Evolutionary conservation across 2,888 invertebrate genomes (phyloP).

Genomic region (Diaprepes abbreviatus): DNA sequence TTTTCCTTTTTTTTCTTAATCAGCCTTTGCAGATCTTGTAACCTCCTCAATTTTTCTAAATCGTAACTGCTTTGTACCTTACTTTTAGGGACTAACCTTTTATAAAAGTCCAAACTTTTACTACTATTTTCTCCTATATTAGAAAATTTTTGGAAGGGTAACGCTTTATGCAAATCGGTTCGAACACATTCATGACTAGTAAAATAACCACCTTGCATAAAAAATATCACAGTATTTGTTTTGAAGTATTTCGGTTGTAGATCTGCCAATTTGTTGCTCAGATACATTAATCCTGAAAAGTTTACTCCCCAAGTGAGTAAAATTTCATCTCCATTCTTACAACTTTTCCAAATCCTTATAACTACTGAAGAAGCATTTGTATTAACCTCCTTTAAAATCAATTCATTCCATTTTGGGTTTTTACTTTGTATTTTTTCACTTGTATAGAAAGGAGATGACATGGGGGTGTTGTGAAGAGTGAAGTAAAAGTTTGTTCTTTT

Average conservation of each 20-base stretch:
- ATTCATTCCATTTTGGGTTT: constrained; percentile 85
- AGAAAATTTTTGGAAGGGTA: constrained; percentile 61
- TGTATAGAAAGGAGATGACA: constrained; percentile 88
- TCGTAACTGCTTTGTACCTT: constrained; percentile 83
- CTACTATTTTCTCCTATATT: constrained; percentile 60
- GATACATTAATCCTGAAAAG: constrained; percentile 85
- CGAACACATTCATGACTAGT: constrained; percentile 71
- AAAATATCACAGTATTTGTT: constrained; percentile 84
- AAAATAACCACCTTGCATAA: constrained; percentile 90
- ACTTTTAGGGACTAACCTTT: constrained; percentile 69
- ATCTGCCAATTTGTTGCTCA: constrained; percentile 77
- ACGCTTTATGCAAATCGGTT: constrained; percentile 59
- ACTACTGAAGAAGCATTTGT: constrained; percentile 68
- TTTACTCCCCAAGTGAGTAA: constrained; percentile 88
- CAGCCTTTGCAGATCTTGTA: constrained; percentile 80
- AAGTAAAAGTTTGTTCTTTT: constrained; percentile 78
- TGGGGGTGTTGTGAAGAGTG: constrained; percentile 83
- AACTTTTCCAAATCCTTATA: constrained; percentile 68
- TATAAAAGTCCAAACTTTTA: constrained; percentile 59
- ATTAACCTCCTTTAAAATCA: constrained; percentile 73
- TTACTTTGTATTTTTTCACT: constrained; percentile 81
- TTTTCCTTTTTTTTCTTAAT: constrained; percentile 79
- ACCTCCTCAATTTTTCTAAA: constrained; percentile 77
- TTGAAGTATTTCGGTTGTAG: constrained; percentile 78
- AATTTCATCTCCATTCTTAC: constrained; percentile 68